Evolutionary conservation across 2,797 vertebrate genomes (phyloP).

Genomic region (Cichlasoma orientale): DNA sequence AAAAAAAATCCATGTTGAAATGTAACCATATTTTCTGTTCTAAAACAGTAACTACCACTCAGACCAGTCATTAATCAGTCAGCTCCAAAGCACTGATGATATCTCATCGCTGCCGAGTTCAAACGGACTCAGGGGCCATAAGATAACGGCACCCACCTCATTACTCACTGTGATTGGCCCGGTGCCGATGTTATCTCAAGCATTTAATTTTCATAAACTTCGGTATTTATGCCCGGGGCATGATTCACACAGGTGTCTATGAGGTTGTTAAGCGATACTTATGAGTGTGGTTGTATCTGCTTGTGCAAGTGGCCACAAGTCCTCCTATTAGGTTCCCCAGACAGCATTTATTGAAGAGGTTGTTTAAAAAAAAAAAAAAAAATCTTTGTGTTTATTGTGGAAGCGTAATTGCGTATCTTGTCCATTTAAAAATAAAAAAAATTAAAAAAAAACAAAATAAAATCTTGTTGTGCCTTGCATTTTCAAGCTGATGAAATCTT

Average conservation of each 20-base stretch:
- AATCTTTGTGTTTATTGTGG: constrained; percentile 50
- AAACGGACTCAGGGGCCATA: constrained; percentile 8
- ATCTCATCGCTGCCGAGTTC: constrained; percentile 14
- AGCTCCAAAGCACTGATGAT: background rate
- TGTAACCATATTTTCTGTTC: constrained; percentile 27
- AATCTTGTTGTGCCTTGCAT: constrained; percentile 74
- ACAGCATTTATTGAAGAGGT: constrained; percentile 43
- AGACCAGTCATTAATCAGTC: background rate
- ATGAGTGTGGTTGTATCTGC: background rate
- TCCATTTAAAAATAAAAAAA: constrained; percentile 27
- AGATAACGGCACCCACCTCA: constrained; percentile 15
- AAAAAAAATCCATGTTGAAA: constrained; percentile 36
- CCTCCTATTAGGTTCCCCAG: constrained; percentile 32
- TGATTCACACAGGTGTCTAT: constrained; percentile 37
- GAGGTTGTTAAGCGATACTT: background rate
- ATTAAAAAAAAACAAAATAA: background rate
- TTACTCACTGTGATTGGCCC: constrained; percentile 8
- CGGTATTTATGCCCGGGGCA: constrained; percentile 29
- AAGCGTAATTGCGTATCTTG: constrained; percentile 34
- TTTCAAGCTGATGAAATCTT: constrained; percentile 48
- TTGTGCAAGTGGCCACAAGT: constrained; percentile 15
- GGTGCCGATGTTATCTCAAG: constrained; percentile 13
- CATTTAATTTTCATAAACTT: constrained; percentile 9
- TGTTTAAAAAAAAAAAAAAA: constrained; percentile 54
- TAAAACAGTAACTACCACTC: constrained; percentile 35